Conservation (phyloP, 2,888 invertebrate genomes). For the Pyrrhosoma nymphula region DNA sequence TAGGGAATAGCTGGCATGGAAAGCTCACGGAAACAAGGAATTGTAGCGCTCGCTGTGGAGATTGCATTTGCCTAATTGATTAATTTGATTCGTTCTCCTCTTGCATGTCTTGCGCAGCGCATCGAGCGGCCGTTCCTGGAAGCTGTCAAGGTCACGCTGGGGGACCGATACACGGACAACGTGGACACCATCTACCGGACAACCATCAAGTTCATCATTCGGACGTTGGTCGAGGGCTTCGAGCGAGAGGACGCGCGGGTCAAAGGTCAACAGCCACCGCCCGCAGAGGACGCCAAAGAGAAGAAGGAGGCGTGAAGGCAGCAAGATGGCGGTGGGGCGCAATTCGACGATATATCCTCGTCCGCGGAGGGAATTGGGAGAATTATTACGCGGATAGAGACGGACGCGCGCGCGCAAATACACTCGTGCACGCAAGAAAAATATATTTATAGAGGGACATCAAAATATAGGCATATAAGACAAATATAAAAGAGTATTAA, state of each 20-base stretch:
- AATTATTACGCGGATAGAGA: too few species aligned
- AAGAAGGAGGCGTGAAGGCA: neutral
- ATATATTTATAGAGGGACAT: neutral
- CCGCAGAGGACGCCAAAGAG: neutral
- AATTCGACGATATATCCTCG: neutral
- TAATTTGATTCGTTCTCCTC: neutral
- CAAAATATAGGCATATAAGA: too few species aligned
- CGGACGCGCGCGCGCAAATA: neutral
- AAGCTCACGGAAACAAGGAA: too few species aligned
- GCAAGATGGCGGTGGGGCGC: neutral
- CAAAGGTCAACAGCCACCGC: neutral
- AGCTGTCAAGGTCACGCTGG: conserved; percentile 91
- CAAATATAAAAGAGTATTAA: too few species aligned
- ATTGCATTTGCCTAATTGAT: neutral
- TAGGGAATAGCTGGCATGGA: too few species aligned
- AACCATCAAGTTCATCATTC: conserved; percentile 92
- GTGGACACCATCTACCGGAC: conserved; percentile 93
- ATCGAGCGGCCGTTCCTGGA: conserved; percentile 93
- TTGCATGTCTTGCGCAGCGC: conserved; percentile 82
- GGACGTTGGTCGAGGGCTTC: conserved; percentile 89
- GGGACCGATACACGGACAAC: conserved; percentile 93
- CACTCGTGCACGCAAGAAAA: neutral
- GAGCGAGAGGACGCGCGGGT: conserved; percentile 77
- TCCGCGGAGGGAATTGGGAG: neutral
- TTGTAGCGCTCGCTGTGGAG: too few species aligned